Percentiles rank a stretch among this genome's conserved stretches.
Conservation (phyloP, 2,113 vertebrate species). For the Silurus asotus region DNA sequence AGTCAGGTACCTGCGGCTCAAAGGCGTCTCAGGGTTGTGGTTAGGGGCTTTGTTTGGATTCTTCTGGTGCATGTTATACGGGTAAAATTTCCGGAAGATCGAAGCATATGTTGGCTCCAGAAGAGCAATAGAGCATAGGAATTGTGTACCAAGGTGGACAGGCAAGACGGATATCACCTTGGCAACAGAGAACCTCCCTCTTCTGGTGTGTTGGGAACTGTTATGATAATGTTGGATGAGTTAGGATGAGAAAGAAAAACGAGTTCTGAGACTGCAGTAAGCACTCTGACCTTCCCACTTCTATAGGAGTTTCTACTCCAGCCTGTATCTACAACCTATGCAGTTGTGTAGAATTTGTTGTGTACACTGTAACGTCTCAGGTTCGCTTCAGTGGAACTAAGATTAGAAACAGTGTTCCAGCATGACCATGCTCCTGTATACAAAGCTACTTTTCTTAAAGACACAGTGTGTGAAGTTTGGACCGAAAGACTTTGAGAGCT, state of each 20-base stretch:
- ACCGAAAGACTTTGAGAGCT: too few relatives aligned
- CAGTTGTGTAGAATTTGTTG: too few relatives aligned
- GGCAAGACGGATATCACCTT: conserved; percentile 41
- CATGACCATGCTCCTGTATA: too few relatives aligned
- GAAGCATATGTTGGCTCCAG: neutral
- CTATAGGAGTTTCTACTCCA: too few relatives aligned
- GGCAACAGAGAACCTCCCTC: conserved; percentile 20
- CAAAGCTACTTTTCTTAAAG: too few relatives aligned
- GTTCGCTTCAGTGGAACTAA: too few relatives aligned
- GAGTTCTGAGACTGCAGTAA: neutral
- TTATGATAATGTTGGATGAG: neutral
- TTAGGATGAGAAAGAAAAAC: neutral
- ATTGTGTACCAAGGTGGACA: conserved; percentile 42
- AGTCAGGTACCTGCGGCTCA: conserved; percentile 23
- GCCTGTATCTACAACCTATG: too few relatives aligned
- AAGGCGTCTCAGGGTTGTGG: neutral
- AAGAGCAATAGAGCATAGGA: conserved; percentile 45
- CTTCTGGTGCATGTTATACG: neutral
- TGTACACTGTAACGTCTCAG: too few relatives aligned
- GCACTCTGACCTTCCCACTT: too few relatives aligned
- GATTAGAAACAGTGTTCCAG: too few relatives aligned
- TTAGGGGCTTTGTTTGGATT: conserved; percentile 36
- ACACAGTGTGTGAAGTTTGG: too few relatives aligned
- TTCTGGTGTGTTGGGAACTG: neutral
- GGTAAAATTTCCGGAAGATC: conserved; percentile 40